Evolutionary conservation across 2,113 vertebrate genomes (phyloP), one percentile per base, ranked within the genome.

Genomic region (Archilochus colubris): DNA sequence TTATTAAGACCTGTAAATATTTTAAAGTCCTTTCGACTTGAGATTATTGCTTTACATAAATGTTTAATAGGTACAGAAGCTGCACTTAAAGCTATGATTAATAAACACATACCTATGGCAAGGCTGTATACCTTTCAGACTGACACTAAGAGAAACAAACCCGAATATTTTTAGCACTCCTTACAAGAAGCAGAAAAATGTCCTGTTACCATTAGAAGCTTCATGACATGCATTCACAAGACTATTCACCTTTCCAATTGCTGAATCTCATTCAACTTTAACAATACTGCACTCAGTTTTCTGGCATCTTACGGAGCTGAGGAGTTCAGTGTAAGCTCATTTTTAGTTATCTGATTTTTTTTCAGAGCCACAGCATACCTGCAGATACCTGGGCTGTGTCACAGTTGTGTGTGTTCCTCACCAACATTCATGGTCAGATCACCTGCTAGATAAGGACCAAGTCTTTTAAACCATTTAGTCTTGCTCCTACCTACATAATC

Each of bases 1-100:
- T 92, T 91, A 93, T 81, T 82, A 91, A 62, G 40, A 69, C 27
- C 12, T 73, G 40, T 96, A 88, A 95, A 93, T 95, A 88, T 94
- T 96, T 96, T 68, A 66, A 75, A 84, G 53, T 58, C 27, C 40
- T 84, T 87, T 58, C 1, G 2, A 79, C 38, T 89, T 84, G 67
- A 86, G 40, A 57, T 78, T 89, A 89, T 82, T 92, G 75, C 24
- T 30, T 88, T 74, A 57, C 62, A 91, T 95, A 70, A 91, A 93
- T 76, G 40, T 92, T 92, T 95, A 92, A 89, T 76, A 68, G 61
- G 30, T 55, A 68, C 13, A 80, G 70, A 85, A 73, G 69, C 62
- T 69, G 87, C 84, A 82, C 55, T 86, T 86, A 67, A 50, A 90
- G 57, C 7, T 0, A 57, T 51, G 62, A 51, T 79, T 23, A 88